These are phyloP conservation scores for Neoitamus cyanurus DNA, from an alignment of 2,888 invertebrate species.

Conservation along the genomic window DNA sequence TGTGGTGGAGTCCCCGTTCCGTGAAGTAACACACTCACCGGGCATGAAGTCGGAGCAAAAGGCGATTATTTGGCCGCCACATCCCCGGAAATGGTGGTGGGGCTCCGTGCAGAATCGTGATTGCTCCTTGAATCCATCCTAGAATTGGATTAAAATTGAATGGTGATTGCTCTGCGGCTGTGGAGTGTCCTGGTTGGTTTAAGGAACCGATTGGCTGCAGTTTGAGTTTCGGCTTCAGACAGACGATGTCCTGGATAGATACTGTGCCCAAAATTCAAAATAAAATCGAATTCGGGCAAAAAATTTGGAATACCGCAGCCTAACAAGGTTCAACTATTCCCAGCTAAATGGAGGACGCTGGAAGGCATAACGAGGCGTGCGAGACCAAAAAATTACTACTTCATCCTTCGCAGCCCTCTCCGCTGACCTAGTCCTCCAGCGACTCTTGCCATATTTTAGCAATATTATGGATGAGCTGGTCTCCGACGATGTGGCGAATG, in stretches of 20 bases:
- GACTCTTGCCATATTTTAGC: not conserved
- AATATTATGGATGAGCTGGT: not conserved
- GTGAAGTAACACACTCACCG: not conserved
- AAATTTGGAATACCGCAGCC: not conserved
- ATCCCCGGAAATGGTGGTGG: not conserved
- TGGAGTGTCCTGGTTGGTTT: not conserved
- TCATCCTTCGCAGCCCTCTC: not conserved
- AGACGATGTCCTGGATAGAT: not conserved
- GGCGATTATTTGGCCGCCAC: not conserved
- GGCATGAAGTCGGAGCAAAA: not conserved
- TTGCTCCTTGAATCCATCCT: not conserved
- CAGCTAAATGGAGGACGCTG: not conserved
- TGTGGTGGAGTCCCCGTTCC: too few relatives aligned
- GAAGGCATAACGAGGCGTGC: not conserved
- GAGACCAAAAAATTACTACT: not conserved
- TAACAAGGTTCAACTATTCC: not conserved
- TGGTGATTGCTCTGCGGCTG: slow-evolving; percentile 13
- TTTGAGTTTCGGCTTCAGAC: too few relatives aligned
- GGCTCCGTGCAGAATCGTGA: not conserved
- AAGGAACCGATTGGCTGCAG: not conserved
- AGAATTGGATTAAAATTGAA: slow-evolving; percentile 17
- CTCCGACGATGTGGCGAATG: not conserved
- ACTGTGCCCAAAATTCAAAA: not conserved
- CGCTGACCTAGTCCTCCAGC: too few relatives aligned
- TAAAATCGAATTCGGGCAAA: not conserved